These are phyloP conservation scores for Anser brachyrhynchus DNA, from an alignment of 2,113 vertebrate genomes.

Conservation along the genomic window DNA sequence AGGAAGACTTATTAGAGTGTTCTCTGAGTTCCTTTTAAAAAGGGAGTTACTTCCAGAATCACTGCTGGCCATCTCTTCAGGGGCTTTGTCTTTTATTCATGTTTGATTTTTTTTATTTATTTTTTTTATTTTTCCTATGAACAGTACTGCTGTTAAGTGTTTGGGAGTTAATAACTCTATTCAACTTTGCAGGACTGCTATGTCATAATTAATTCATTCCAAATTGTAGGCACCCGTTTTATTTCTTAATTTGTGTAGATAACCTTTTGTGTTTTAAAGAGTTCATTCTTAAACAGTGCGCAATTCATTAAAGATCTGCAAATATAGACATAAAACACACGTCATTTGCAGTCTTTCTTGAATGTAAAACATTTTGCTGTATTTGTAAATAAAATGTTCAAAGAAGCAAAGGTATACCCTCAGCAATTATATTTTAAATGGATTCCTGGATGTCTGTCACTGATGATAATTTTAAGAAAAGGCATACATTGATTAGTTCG, in stretches of 20 bases:
- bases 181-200: background rate
- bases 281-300: background rate
- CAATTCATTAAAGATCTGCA: background rate
- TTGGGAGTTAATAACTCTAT: background rate
- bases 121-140: background rate
- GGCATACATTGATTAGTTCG: background rate
- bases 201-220: background rate
- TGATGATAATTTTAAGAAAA: background rate
- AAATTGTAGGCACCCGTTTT: background rate
- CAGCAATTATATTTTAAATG: background rate
- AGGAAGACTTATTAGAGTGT: background rate
- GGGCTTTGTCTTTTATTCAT: background rate
- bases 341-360: background rate
- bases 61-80: background rate
- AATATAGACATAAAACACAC: background rate
- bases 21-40: background rate
- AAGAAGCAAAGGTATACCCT: background rate
- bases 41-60: background rate
- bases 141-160: background rate
- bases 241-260: background rate
- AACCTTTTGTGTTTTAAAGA: background rate
- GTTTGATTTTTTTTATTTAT: background rate
- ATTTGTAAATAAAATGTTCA: background rate
- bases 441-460: background rate
- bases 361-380: background rate